Base-by-base conservation (phyloP, 2,888 invertebrate genomes). In the Prenolepis imparis region DNA sequence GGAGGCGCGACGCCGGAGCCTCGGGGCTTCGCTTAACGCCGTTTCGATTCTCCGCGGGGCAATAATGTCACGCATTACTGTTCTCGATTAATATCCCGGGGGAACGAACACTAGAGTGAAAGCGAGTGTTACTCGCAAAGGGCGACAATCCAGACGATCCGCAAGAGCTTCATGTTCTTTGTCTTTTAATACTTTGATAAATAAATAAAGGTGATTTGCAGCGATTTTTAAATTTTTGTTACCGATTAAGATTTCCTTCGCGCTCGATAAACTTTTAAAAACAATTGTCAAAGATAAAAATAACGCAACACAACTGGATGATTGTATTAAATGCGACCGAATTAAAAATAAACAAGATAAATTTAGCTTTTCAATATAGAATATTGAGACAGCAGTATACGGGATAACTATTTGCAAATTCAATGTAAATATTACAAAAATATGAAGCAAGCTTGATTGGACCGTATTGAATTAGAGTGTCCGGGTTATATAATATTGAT, bases 61-160 rank as follows among this genome's bases (percentile, higher is more conserved):
- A 72, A 72, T 78, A 78, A 61, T 70, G 59, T 72, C 59, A 78
- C 59, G 78, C 44, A 72, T 78, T 70, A 68, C 68, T 44, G 36
- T 70, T 36, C 59, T 24, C 59, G 12, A 68, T 78, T 78, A 78
- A 72, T 78, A 72, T 78, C 72, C 44, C 44, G 3, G 3, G 72
- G 36, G 72, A 18, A 11, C 28, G 36, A 68, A 59, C 18, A 12
- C 0, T 59, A 12, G 48, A 48, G 24, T 70, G 70, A 70, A 44
- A 78, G 36, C 72, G 59, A 36, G 12, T 59, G 59, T 78, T 44
- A 70, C 18, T 66, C 4, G 18, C 57, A 15, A 11, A 36, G 28
- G 9, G 9, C 57, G 78, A 78, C 72, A 78, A 78, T 61, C 59
- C 72, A 44, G 78, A 44, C 0, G 36, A 78, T 78, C 36, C 12